Conservation (phyloP, 2,113 vertebrate genomes). For the Lota lota region DNA sequence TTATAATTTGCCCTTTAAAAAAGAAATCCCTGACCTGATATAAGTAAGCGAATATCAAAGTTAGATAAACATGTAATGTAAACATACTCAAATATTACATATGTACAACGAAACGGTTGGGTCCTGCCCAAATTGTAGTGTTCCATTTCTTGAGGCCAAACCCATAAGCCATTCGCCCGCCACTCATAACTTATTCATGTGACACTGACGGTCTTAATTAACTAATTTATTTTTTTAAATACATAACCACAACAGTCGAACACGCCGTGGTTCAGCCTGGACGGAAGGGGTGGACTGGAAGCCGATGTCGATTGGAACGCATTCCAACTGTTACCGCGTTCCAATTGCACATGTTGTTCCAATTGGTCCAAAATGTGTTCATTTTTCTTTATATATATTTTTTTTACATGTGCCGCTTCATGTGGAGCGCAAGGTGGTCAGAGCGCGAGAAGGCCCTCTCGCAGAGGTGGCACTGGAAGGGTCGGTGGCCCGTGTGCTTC, state of each 20-base stretch:
- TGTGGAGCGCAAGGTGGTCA: conserved; percentile 90
- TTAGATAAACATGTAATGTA: conserved; percentile 26
- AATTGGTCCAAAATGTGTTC: neutral
- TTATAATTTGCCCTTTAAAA: conserved; percentile 7
- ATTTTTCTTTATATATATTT: neutral
- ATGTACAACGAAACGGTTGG: conserved; percentile 57
- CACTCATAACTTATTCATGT: conserved; percentile 62
- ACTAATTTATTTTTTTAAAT: conserved; percentile 64
- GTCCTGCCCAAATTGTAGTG: conserved; percentile 67
- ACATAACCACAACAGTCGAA: conserved; percentile 7
- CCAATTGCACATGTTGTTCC: too few species aligned
- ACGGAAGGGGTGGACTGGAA: neutral
- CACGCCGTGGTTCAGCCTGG: neutral
- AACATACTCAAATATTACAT: conserved; percentile 47
- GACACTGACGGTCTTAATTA: conserved; percentile 67
- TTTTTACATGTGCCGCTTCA: conserved; percentile 89
- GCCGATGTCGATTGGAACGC: neutral
- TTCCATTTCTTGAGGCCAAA: conserved; percentile 26
- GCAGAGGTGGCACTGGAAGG: conserved; percentile 89
- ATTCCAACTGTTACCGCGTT: too few species aligned
- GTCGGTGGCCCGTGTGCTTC: conserved; percentile 88
- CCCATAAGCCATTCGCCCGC: conserved; percentile 42
- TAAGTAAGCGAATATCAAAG: conserved; percentile 42
- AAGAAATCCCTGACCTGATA: conserved; percentile 50
- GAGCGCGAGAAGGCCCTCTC: conserved; percentile 89